These are phyloP conservation scores for Caenorhabditis afra DNA, from an alignment of 2,888 invertebrate genomes.

Conservation along the genomic window DNA sequence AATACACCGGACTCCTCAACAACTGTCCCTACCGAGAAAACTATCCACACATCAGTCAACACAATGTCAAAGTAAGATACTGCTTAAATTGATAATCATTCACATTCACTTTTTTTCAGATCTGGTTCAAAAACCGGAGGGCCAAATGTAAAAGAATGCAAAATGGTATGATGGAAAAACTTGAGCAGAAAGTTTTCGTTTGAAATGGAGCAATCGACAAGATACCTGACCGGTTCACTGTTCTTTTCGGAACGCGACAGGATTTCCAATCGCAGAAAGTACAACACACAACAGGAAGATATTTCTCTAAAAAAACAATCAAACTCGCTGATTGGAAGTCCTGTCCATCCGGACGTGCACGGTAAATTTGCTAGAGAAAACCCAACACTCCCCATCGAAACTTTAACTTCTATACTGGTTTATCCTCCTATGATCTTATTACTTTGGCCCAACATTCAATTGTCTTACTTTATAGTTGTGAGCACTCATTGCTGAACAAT, in stretches of 20 bases:
- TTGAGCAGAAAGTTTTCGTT: slow-evolving; percentile 49
- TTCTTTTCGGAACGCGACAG: slow-evolving; percentile 12
- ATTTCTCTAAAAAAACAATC: slow-evolving; percentile 8
- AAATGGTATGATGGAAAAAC: slow-evolving; percentile 60
- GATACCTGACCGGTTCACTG: not conserved
- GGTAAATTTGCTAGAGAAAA: not conserved
- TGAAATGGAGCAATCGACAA: slow-evolving; percentile 10
- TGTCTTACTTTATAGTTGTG: slow-evolving; percentile 2
- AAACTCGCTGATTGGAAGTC: slow-evolving; percentile 12
- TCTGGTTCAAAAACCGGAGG: slow-evolving; percentile 94
- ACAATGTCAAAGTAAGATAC: slow-evolving; percentile 89
- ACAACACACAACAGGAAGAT: not conserved
- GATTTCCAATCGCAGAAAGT: slow-evolving; percentile 2
- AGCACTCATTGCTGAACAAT: not conserved
- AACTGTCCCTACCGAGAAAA: slow-evolving; percentile 95
- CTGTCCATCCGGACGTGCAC: slow-evolving; percentile 9
- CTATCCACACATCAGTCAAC: slow-evolving; percentile 97
- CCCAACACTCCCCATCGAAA: not conserved
- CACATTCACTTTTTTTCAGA: slow-evolving; percentile 81
- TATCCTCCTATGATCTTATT: slow-evolving; percentile 27
- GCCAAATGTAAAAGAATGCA: slow-evolving; percentile 95
- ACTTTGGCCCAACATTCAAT: not conserved
- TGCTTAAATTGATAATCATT: not conserved
- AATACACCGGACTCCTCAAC: slow-evolving; percentile 97
- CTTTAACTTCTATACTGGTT: slow-evolving; percentile 36